Conservation (phyloP, 2,797 vertebrate species). For the Tiaroga cobitis region DNA sequence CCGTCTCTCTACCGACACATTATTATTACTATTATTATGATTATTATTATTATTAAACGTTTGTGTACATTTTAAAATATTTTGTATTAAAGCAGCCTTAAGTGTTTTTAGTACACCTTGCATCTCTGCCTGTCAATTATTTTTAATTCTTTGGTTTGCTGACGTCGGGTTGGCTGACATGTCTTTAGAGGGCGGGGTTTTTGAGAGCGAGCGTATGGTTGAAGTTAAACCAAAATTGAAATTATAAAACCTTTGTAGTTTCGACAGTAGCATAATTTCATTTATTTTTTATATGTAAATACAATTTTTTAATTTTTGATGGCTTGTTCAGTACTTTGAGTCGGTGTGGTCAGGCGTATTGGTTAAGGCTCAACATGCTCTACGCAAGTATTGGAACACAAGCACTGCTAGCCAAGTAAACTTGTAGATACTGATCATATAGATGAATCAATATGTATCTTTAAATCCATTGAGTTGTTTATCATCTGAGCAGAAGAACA, state of each 20-base stretch:
- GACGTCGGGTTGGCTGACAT: not conserved
- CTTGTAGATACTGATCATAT: not conserved
- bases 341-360: not conserved
- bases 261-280: not conserved
- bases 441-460: not conserved
- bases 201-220: not conserved
- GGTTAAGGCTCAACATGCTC: not conserved
- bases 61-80: not conserved
- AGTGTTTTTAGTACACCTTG: not conserved
- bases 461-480: not conserved
- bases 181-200: not conserved
- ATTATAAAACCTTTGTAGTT: not conserved
- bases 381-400: not conserved
- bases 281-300: not conserved
- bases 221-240: not conserved
- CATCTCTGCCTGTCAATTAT: not conserved
- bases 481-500: not conserved
- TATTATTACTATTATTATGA: not conserved
- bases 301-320: not conserved
- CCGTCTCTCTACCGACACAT: not conserved
- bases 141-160: not conserved
- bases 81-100: not conserved
- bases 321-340: not conserved
- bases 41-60: not conserved
- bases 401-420: not conserved